phyloP scores from a whole-genome alignment of 2,113 vertebrate genomes.

The Forbesichthys papilliferus region DNA sequence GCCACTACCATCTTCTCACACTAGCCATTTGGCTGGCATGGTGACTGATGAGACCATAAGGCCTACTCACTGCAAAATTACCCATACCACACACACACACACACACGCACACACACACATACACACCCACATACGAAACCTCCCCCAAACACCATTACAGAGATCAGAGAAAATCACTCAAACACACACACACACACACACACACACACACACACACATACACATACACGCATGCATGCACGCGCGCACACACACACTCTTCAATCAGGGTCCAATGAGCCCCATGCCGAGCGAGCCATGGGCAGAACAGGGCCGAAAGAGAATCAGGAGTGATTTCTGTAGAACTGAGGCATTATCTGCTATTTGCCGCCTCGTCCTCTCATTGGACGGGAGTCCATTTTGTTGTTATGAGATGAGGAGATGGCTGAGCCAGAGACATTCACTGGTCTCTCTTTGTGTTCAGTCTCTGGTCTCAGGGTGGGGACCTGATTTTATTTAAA shows the following conservation, averaged over 20 bases:
- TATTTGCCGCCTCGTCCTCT: too few relatives aligned
- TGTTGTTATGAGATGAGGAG: too few relatives aligned
- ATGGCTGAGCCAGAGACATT: too few relatives aligned
- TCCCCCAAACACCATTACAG: conserved; percentile 41
- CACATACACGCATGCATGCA: background rate
- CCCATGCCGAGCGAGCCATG: conserved; percentile 45
- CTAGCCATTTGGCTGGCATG: conserved; percentile 39
- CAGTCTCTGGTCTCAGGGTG: too few relatives aligned
- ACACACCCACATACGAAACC: conserved; percentile 33
- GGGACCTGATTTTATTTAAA: too few relatives aligned
- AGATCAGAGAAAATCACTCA: conserved; percentile 23
- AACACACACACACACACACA: background rate
- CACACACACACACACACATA: conserved; percentile 18
- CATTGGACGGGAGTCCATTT: too few relatives aligned
- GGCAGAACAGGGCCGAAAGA: conserved; percentile 14
- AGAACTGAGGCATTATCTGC: too few relatives aligned
- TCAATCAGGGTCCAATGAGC: conserved; percentile 54
- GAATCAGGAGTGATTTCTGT: background rate
- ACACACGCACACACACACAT: conserved; percentile 4
- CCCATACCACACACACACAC: conserved; percentile 16
- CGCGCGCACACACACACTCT: background rate
- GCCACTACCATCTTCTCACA: conserved; percentile 29
- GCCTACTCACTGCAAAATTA: conserved; percentile 51
- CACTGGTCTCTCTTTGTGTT: too few relatives aligned
- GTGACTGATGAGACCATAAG: conserved; percentile 46